Evolutionary conservation across 2,797 vertebrate species (phyloP).

Genomic region (Morelia viridis): DNA sequence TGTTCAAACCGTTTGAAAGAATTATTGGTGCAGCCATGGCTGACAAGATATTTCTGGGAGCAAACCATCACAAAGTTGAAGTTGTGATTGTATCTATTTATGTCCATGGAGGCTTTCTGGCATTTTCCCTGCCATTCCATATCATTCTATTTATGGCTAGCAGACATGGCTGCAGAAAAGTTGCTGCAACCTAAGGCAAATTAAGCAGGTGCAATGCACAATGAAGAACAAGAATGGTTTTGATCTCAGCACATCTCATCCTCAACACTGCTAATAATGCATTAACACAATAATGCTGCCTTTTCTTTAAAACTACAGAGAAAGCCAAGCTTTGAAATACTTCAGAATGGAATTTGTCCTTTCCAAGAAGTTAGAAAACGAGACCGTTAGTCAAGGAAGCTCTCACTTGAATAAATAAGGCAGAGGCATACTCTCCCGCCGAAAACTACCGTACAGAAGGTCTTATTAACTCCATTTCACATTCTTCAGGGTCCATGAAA

Average conservation of each 20-base stretch:
- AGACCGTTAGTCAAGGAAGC: background rate
- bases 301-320: conserved; percentile 33
- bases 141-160: background rate
- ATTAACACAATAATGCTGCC: background rate
- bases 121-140: conserved; percentile 36
- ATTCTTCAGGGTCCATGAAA: background rate
- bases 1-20: background rate
- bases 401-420: background rate
- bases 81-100: background rate
- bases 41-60: conserved; percentile 43
- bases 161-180: background rate
- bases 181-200: background rate
- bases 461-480: background rate
- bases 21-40: conserved; percentile 56
- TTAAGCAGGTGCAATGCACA: conserved; percentile 4
- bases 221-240: background rate
- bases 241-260: conserved; percentile 40
- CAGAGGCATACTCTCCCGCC: background rate
- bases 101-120: conserved; percentile 32
- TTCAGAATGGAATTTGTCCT: background rate
- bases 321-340: background rate
- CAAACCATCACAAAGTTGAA: conserved; percentile 12
- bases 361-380: background rate
- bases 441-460: background rate
- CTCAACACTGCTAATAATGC: background rate